Evolutionary conservation across 2,113 vertebrate species (phyloP), one percentile per base, ranked within the genome.

Genomic region (Plotosus lineatus): DNA sequence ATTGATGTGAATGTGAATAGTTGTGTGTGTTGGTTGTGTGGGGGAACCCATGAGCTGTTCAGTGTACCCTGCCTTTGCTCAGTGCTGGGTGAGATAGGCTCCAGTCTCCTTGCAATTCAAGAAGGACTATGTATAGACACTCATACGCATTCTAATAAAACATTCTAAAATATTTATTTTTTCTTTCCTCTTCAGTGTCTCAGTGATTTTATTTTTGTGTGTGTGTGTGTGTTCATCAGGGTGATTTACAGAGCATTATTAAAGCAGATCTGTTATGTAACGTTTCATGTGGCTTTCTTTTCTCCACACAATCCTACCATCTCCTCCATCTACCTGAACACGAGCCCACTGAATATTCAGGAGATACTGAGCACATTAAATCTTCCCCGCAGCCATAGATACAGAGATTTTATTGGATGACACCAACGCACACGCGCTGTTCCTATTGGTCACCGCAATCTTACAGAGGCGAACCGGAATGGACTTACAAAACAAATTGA

Each of bases 351-450:
- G 21, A 66, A 2, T 36, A 6, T 51, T 50, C 11, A 51, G 36
- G 51, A 65, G 26, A 23, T 36, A 78, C 21, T 17, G 76, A 23
- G 31, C 44, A 26, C 9, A 78, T 53, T n/a, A 51, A 78, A 66
- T 78, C 44, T 78, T 78, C 61, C 28, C 58, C 46, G 3, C 76
- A 78, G 61, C 46, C 81, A n/a, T 78, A 42, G 75, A 68, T 78
- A 74, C 81, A 61, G 42, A 33, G 56, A 55, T 44, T 56, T 11
- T n/a, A 73, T 82, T 82, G 66, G 75, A 71, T 21, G 51, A 0
- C 2, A n/a, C 4, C n/a, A 44, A 36, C 3, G 58, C 63, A 26
- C 21, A 15, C 71, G 65, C 40, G 40, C 56, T 44, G 11, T 68
- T 58, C 63, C 31, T 51, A 76, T 78, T 73, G 61, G 78, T 68